Base-by-base conservation (phyloP, 2,797 vertebrate species). In the Chloroceryle amazona region DNA sequence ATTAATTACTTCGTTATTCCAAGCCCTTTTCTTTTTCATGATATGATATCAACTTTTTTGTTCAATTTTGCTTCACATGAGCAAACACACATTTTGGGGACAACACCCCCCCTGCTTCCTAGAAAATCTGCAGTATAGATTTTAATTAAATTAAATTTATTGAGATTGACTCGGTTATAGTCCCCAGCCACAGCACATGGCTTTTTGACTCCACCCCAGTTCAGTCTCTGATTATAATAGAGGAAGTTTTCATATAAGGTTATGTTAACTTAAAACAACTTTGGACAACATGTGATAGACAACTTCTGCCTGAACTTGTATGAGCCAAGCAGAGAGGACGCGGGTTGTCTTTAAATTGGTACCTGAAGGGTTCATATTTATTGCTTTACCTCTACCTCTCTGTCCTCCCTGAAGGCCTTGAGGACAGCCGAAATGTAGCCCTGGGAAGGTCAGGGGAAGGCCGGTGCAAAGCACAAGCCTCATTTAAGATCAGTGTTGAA, bases 1-100 rank as follows among this genome's bases (percentile, higher is more conserved):
- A 90, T 97, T 96, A 96, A 98, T 97, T 95, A 96, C 65, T 74
- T 60, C 90, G 78, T 88, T 84, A 95, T 95, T 95, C 81, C 41
- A 94, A 70, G 41, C 29, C 29, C 44, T 83, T 96, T 68, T 94
- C 92, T 91, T 54, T 80, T 90, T 87, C 82, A 90, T 57, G 21
- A 44, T 94, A 25, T 81, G 83, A 87, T 72, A 87, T 66, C 47
- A 79, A 52, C 13, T 63, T 31, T 81, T 90, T 92, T 87, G 75
- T 73, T 94, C 83, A 54, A 33, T n/a, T 90, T 93, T 90, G 70
- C 44, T 75, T 89, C 76, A 84, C 37, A 44, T 70, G 37, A 68
- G 75, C 20, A 58, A 83, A 93, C 26, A 70, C 4, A 1, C 35
- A 3, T 91, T 93, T 68, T 10, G 25, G 39, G 54, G n/a, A 42